Evolutionary conservation across 2,888 invertebrate species (phyloP), one percentile per base, ranked within the genome.

Genomic region (Drosophila longiperda): DNA sequence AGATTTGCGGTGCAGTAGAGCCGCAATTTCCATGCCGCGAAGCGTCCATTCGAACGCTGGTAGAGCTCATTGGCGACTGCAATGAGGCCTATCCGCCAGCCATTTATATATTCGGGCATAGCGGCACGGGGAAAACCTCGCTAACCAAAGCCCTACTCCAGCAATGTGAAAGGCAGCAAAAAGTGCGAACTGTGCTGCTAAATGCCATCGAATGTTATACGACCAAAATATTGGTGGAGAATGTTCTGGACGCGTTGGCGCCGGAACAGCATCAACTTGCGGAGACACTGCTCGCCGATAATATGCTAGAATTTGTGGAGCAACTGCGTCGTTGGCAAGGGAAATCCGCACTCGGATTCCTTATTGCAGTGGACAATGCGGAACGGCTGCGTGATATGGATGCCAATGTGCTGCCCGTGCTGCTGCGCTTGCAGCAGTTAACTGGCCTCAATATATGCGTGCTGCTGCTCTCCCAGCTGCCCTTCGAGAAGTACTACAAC

Each of bases 151-250:
- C 94, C 12, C 92, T 97, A 15, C 92, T 98, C 5, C 90, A 94
- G 45, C 91, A 94, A 59, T 95, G 95, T 74, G 60, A 59, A 12
- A 69, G 76, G 5, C 95, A 94, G 92, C 90, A 90, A 50, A 93
- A 95, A 83, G 95, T 96, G 36, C 74, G 80, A 26, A 59, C 67
- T 6, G 91, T 77, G 1, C 91, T 95, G 45, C 93, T 98, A 34
- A 97, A 97, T 93, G 96, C 97, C 90, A 95, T 97, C 9, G 98
- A 98, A 93, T 97, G 96, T 91, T 97, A 97, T 92, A 95, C 95
- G 11, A 94, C 95, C 11, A 96, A 96, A 92, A 95, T 97, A 69
- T 93, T 98, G 79, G 96, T 95, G 82, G 97, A 98, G 92, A 95
- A 95, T 66, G 95, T 97, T 70, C 90, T 98, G 60, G 94, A 94